A percentile compares a stretch with the other conserved stretches of the same genome.
phyloP scores from a whole-genome alignment of 35 echinoderm and acorn worm species.

The Heliocidaris erythrogramma region DNA sequence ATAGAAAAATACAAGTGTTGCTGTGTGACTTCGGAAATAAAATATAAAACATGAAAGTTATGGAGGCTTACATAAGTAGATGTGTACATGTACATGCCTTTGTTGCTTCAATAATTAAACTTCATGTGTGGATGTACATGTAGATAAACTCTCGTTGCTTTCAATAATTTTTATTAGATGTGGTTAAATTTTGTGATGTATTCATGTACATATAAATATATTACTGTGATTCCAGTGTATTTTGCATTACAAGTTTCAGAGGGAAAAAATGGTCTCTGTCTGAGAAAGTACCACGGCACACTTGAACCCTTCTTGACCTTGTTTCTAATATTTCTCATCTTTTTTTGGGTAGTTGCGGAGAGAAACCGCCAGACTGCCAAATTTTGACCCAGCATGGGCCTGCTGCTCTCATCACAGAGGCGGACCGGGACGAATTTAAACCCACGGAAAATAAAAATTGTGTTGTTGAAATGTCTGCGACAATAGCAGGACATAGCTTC shows the following conservation, averaged over 20 bases:
- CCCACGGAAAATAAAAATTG: neutral
- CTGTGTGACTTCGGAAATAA: too few species aligned
- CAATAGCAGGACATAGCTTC: neutral
- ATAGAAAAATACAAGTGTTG: too few species aligned
- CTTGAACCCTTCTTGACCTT: neutral
- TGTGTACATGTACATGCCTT: too few species aligned
- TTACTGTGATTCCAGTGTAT: too few species aligned
- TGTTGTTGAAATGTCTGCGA: neutral
- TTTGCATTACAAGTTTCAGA: neutral
- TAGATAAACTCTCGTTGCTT: too few species aligned
- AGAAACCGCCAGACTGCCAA: conserved; percentile 7
- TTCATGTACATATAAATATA: neutral
- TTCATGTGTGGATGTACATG: too few species aligned
- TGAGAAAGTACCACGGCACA: neutral
- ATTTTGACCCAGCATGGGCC: neutral
- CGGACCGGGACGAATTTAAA: neutral
- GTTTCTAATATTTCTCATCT: conserved; percentile 5
- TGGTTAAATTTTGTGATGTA: neutral
- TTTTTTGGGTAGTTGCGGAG: neutral
- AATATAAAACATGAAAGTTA: too few species aligned
- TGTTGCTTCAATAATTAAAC: too few species aligned
- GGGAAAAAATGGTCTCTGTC: neutral
- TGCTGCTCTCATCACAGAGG: neutral
- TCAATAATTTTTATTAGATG: too few species aligned
- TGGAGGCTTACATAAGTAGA: too few species aligned